Conservation (phyloP, 2,888 invertebrate genomes). For the Cybosia mesomella region DNA sequence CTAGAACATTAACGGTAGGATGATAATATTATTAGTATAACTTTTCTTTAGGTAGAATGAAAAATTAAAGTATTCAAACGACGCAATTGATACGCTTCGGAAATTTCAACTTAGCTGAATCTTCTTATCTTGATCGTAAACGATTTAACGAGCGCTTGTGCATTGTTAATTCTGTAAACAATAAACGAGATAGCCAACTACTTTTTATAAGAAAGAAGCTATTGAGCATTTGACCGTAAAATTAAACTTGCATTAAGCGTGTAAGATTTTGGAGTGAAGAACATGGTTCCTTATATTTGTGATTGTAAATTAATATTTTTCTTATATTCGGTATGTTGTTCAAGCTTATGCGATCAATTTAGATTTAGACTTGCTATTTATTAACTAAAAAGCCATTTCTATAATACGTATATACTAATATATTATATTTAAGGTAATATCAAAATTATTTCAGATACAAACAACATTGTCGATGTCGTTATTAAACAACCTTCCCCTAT, state of each 20-base stretch:
- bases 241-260: constrained; percentile 57
- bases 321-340: constrained; percentile 54
- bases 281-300: constrained; percentile 41
- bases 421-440: not conserved
- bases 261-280: constrained; percentile 28
- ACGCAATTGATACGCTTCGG: constrained; percentile 12
- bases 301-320: constrained; percentile 42
- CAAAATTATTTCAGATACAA: constrained; percentile 52
- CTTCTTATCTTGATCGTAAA: constrained; percentile 53
- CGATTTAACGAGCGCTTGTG: constrained; percentile 74
- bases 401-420: not conserved
- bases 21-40: too few species aligned
- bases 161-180: constrained; percentile 72
- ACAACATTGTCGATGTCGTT: constrained; percentile 52
- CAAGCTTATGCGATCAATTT: not conserved
- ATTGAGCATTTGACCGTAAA: constrained; percentile 64
- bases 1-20: too few species aligned
- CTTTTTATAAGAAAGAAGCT: constrained; percentile 52
- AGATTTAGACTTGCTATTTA: not conserved
- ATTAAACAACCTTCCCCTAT: constrained; percentile 51
- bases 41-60: not conserved
- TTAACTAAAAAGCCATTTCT: not conserved
- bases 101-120: constrained; percentile 30
- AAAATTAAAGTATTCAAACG: not conserved
- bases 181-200: constrained; percentile 54